Base-by-base conservation (phyloP, 1,140 invertebrate genomes). In the Drosophila obscura region DNA sequence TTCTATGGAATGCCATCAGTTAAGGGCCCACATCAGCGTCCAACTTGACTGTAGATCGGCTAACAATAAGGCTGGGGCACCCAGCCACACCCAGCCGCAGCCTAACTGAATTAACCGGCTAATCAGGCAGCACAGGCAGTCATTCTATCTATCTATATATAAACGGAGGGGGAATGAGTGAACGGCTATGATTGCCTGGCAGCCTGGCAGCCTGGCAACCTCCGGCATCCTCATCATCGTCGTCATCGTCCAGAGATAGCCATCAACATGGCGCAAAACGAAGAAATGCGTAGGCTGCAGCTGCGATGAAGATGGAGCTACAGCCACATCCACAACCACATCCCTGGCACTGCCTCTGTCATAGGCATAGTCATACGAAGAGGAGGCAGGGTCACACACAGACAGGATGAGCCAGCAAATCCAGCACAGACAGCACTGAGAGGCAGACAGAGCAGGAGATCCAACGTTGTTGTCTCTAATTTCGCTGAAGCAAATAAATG, bases 401-500 rank as follows among this genome's bases (percentile, higher is more conserved):
- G 43, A 45, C 16, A 49, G 60, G 52, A 50, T 69, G 77, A 67
- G 65, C 73, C 62, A 67, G 64, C 73, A 71, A 45, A 43, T 45
- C 41, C 43, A 26, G 11, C 6, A 43, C 22, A 48, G 60, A 5
- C 61, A 43, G 31, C 65, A 67, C 28, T 1, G 22, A 13, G 7
- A 46, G 5, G 50, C 22, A 24, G 22, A 3, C 22, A 57, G 15
- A 22, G 59, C 5, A 6, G 22, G 22, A 16, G 19, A 53, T 59
- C 39, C 55, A 52, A 39, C 63, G 16, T 39, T 39, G 57, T 57
- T 73, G 66, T 77, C 72, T 88, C 83, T 88, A 89, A 88, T 89
- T 89, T 88, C 76, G 80, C 63, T 83, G 84, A 68, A 73, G 80
- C 84, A 88, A 83, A 88, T 89, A 89, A 88, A 88, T 83, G 84